phyloP scores from a whole-genome alignment of 2,113 vertebrate species.

The Proterorhinus semilunaris region DNA sequence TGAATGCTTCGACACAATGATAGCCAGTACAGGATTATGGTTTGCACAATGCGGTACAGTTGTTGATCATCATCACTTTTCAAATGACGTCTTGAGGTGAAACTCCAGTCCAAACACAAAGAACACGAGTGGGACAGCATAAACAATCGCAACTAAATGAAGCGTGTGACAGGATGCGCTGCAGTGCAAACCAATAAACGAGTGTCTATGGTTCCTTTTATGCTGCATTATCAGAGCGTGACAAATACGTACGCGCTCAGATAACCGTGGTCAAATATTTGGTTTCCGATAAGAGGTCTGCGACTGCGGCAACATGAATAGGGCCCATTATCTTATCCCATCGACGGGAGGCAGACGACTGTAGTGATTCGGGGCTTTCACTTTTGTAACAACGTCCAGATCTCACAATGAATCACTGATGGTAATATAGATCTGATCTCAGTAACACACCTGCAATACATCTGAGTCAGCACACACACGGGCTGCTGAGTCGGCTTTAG shows the following conservation, averaged over 20 bases:
- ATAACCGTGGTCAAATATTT: constrained; percentile 66
- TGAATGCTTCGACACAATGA: no score
- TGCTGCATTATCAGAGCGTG: constrained; percentile 34
- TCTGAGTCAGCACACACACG: background rate
- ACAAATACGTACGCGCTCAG: constrained; percentile 57
- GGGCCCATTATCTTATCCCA: constrained; percentile 40
- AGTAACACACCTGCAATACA: background rate
- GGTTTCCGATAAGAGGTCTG: constrained; percentile 59
- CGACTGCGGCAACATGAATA: constrained; percentile 26
- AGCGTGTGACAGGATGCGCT: background rate
- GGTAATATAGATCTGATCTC: background rate
- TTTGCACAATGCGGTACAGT: no score
- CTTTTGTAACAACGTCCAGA: background rate
- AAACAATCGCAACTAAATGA: background rate
- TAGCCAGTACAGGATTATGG: no score
- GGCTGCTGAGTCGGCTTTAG: background rate
- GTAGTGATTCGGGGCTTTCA: constrained; percentile 6
- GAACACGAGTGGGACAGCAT: background rate
- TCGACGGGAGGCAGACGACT: constrained; percentile 13
- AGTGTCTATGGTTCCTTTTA: constrained; percentile 33
- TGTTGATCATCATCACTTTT: no score
- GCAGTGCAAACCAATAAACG: background rate
- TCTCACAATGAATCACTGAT: background rate
- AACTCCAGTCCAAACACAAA: no score
- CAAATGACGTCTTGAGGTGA: no score